phyloP scores from a whole-genome alignment of 2,888 invertebrate genomes.

The Chloromyia formosa region DNA sequence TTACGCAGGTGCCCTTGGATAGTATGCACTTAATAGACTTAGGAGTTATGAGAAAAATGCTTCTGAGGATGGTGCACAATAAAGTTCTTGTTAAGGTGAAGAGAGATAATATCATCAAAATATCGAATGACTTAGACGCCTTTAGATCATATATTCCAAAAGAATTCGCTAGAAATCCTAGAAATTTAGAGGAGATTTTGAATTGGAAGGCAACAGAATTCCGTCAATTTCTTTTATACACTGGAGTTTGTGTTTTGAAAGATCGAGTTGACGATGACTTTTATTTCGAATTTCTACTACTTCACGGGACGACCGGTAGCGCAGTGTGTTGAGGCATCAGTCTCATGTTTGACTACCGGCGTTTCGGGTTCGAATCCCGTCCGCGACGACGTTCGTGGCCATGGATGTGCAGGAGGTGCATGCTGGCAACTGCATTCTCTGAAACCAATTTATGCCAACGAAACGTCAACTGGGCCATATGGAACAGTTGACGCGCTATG shows the following conservation, averaged over 20 bases:
- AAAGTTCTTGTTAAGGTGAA: constrained; percentile 16
- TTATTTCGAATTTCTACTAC: constrained; percentile 45
- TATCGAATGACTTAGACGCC: neutral
- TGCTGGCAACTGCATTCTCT: no score
- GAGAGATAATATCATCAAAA: neutral
- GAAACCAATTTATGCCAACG: no score
- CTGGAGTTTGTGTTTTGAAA: constrained; percentile 39
- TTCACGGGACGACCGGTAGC: no score
- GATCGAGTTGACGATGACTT: constrained; percentile 29
- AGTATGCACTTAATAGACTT: constrained; percentile 43
- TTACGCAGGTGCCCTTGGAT: constrained; percentile 43
- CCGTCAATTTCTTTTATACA: constrained; percentile 43
- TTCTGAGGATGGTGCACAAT: constrained; percentile 27
- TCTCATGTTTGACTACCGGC: no score
- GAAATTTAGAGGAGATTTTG: constrained; percentile 41
- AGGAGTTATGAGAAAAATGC: constrained; percentile 41
- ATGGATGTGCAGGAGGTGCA: no score
- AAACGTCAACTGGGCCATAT: no score
- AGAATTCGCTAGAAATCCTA: constrained; percentile 33
- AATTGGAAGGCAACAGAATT: constrained; percentile 43
- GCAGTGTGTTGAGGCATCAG: no score
- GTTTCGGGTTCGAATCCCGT: no score
- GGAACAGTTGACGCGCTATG: no score
- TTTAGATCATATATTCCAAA: constrained; percentile 15
- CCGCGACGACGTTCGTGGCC: no score